phyloP scores from a whole-genome alignment of 2,797 vertebrate species.

The Sebastes steindachneri region DNA sequence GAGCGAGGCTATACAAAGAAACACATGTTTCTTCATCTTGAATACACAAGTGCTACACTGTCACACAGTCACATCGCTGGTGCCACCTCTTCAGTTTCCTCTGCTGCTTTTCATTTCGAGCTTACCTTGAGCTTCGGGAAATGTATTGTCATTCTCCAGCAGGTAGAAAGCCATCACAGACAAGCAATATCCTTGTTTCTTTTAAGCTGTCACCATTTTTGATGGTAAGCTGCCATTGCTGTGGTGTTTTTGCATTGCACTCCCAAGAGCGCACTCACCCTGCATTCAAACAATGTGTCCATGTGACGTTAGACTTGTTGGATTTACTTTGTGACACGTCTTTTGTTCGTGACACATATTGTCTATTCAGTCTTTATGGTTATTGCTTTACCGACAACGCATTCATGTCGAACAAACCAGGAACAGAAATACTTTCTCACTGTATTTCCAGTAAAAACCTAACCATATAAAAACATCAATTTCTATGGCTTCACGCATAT shows the following conservation, averaged over 20 bases:
- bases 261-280: background rate
- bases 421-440: background rate
- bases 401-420: background rate
- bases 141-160: slow-evolving; percentile 23
- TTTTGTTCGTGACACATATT: background rate
- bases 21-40: slow-evolving; percentile 22
- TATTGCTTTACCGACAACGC: background rate
- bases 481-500: background rate
- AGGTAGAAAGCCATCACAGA: slow-evolving; percentile 25
- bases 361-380: background rate
- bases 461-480: background rate
- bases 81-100: slow-evolving; percentile 21
- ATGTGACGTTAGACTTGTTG: background rate
- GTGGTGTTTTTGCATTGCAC: background rate
- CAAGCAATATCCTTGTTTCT: slow-evolving; percentile 16
- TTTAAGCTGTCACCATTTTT: slow-evolving; percentile 37
- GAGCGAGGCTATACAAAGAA: background rate
- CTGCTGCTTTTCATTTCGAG: slow-evolving; percentile 25
- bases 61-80: slow-evolving; percentile 5
- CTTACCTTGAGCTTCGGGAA: slow-evolving; percentile 40
- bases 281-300: slow-evolving; percentile 2
- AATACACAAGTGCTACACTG: slow-evolving; percentile 31
- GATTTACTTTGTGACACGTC: background rate
- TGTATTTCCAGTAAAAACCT: background rate
- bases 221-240: slow-evolving; percentile 6